Evolutionary conservation across 37 sponge, comb jelly and placozoan species (phyloP), one percentile per base, ranked within the genome.

Genomic region (Beroe ovata): DNA sequence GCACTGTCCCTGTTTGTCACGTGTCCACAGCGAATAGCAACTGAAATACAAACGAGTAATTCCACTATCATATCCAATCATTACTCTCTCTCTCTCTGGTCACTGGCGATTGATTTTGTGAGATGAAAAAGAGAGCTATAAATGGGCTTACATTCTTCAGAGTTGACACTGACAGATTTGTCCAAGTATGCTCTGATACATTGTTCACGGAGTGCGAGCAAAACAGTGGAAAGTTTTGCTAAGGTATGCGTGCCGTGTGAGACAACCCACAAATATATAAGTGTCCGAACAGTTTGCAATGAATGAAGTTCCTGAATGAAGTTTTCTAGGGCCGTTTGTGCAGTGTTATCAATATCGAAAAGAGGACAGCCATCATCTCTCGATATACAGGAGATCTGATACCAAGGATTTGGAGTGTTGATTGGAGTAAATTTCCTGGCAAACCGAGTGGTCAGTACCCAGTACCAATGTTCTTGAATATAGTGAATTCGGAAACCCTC

Each of bases 1-100:
- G 69, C 69, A 2, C 69, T 66, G 69, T 66, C 69, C 2, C 36
- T 66, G 69, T 66, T 66, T 37, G 69, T 66, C 3, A 66, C 69
- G 36, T 66, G 69, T 16, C 69, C 35, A 4, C 69, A 26, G 2
- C 18, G 36, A n/a, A n/a, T n/a, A n/a, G n/a, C n/a, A n/a, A n/a
- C n/a, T n/a, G n/a, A n/a, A n/a, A n/a, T n/a, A n/a, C n/a, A n/a
- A n/a, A n/a, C n/a, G n/a, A n/a, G n/a, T n/a, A n/a, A n/a, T n/a
- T n/a, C n/a, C n/a, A n/a, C n/a, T n/a, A n/a, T n/a, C n/a, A n/a
- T n/a, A n/a, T n/a, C n/a, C n/a, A n/a, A n/a, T n/a, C n/a, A n/a
- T n/a, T n/a, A n/a, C n/a, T n/a, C n/a, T n/a, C n/a, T n/a, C n/a
- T n/a, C n/a, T n/a, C n/a, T n/a, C n/a, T n/a, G n/a, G n/a, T n/a